These are phyloP conservation scores for Euspilapteryx auroguttella DNA, from an alignment of 2,888 invertebrate genomes.

Conservation along the genomic window DNA sequence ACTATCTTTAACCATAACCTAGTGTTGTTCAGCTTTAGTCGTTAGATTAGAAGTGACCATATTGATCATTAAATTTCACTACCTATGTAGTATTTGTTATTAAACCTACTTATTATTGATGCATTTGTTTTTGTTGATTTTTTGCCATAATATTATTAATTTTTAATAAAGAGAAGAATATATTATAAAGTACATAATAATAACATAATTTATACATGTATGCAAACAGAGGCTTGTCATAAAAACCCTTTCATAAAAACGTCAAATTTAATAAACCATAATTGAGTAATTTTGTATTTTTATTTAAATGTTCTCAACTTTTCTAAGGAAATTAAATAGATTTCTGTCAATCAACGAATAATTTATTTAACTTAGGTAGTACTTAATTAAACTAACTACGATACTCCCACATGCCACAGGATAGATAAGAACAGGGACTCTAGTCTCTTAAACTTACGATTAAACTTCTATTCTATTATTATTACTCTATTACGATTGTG, in stretches of 20 bases:
- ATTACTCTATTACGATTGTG: too few species aligned
- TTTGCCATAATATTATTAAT: conserved; percentile 45
- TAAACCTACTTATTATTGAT: too few species aligned
- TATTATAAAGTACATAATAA: conserved; percentile 37
- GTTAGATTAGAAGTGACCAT: conserved; percentile 49
- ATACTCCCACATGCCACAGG: too few species aligned
- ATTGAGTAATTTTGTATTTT: conserved; percentile 23
- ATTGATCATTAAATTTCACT: conserved; percentile 28
- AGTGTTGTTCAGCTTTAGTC: conserved; percentile 51
- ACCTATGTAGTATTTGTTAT: conserved; percentile 16
- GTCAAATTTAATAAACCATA: conserved; percentile 59
- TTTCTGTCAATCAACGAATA: too few species aligned
- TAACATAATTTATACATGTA: conserved; percentile 50
- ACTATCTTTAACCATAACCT: too few species aligned
- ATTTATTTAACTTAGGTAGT: too few species aligned
- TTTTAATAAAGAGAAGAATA: conserved; percentile 49
- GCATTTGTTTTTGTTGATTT: conserved; percentile 57
- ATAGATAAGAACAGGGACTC: too few species aligned
- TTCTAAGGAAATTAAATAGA: too few species aligned
- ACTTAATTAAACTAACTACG: too few species aligned
- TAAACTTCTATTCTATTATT: too few species aligned
- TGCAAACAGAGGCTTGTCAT: conserved; percentile 57
- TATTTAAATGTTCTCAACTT: too few species aligned
- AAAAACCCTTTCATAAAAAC: conserved; percentile 51
- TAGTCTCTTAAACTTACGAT: too few species aligned